Evolutionary conservation across 2,888 invertebrate species (phyloP).

Genomic region (Eristalinus aeneus): DNA sequence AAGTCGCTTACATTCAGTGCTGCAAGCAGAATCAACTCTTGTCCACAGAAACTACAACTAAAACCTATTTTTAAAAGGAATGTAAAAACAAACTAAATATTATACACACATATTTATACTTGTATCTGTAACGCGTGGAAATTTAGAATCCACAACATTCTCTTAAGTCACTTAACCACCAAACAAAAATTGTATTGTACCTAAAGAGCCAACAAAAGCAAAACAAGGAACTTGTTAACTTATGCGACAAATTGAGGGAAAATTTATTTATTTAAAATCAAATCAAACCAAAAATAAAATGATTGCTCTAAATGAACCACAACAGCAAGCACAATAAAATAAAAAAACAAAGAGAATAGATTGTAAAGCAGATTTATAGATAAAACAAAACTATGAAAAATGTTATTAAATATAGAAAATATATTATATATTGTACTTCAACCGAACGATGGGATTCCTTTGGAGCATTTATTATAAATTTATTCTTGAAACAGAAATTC

Average conservation of each 20-base stretch:
- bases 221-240: conserved; percentile 9
- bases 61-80: not conserved
- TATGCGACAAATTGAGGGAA: conserved; percentile 37
- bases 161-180: conserved; percentile 3
- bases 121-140: not conserved
- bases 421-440: conserved; percentile 19
- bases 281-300: not conserved
- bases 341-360: not conserved
- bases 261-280: not conserved
- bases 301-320: not conserved
- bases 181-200: conserved; percentile 39
- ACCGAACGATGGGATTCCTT: not conserved
- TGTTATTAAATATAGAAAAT: conserved; percentile 4
- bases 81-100: not conserved
- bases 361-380: not conserved
- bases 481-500: conserved; percentile 9
- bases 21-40: conserved; percentile 1
- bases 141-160: not conserved
- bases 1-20: conserved; percentile 33
- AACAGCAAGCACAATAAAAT: not conserved
- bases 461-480: conserved; percentile 16
- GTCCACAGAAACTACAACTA: conserved; percentile 5
- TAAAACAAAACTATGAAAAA: not conserved
- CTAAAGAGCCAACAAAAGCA: conserved; percentile 18
- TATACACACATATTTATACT: conserved; percentile 17